These are phyloP conservation scores for Hirundichthys speculiger DNA, from an alignment of 2,113 vertebrate species.

Conservation along the genomic window DNA sequence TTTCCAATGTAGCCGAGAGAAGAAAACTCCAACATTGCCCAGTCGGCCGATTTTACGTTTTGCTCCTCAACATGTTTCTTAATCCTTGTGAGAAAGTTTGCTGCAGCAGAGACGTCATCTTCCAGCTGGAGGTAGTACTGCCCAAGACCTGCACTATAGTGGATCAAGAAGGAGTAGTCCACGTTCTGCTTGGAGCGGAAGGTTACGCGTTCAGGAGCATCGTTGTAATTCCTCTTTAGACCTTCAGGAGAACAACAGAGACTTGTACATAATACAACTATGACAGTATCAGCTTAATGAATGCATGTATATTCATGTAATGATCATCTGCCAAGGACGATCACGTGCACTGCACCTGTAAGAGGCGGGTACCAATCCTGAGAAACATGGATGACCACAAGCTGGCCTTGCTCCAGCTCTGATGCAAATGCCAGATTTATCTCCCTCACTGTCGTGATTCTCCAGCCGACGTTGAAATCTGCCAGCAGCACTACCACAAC, in stretches of 20 bases:
- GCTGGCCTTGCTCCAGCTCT: slow-evolving; percentile 73
- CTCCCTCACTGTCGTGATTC: slow-evolving; percentile 13
- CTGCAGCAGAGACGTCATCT: slow-evolving; percentile 78
- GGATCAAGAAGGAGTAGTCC: slow-evolving; percentile 85
- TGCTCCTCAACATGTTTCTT: slow-evolving; percentile 65
- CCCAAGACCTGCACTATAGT: slow-evolving; percentile 82
- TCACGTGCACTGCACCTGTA: slow-evolving; percentile 43
- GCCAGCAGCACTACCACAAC: slow-evolving; percentile 89
- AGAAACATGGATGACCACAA: slow-evolving; percentile 81
- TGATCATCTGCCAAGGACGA: not conserved
- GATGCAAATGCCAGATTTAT: slow-evolving; percentile 69
- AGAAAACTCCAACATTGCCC: slow-evolving; percentile 90
- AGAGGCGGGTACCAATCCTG: slow-evolving; percentile 71
- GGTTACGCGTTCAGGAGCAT: slow-evolving; percentile 76
- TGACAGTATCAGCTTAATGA: not conserved
- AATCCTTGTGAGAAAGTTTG: slow-evolving; percentile 81
- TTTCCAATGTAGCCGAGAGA: slow-evolving; percentile 88
- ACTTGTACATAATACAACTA: not conserved
- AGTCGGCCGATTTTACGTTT: slow-evolving; percentile 62
- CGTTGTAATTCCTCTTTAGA: slow-evolving; percentile 82
- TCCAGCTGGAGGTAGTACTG: slow-evolving; percentile 89
- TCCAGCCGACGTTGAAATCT: slow-evolving; percentile 76
- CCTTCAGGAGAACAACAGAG: slow-evolving; percentile 39
- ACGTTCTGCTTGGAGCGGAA: slow-evolving; percentile 90
- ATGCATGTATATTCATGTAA: too few species aligned